Evolutionary conservation across 2,888 invertebrate species (phyloP).

Genomic region (Andrena hattorfiana): DNA sequence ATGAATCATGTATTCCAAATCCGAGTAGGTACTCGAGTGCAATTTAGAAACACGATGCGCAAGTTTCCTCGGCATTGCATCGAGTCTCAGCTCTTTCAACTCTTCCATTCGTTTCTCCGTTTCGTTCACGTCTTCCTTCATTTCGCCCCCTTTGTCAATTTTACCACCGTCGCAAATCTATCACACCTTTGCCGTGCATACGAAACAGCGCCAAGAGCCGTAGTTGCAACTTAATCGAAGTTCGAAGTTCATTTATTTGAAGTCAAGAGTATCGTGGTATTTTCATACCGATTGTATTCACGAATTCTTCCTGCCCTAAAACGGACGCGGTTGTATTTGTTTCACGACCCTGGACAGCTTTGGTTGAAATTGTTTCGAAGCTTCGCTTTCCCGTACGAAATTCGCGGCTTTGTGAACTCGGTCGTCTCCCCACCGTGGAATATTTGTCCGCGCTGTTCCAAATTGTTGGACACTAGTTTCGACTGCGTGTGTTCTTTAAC

Average conservation of each 20-base stretch:
- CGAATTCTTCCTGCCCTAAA: background rate
- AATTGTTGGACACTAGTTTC: background rate
- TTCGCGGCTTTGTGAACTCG: constrained; percentile 3
- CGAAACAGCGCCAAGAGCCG: background rate
- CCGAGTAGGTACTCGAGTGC: too few relatives aligned
- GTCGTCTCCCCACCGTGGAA: background rate
- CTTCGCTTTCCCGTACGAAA: background rate
- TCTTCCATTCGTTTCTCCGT: too few relatives aligned
- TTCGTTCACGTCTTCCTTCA: too few relatives aligned
- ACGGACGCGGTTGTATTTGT: background rate
- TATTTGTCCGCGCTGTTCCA: background rate
- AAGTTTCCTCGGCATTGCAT: too few relatives aligned
- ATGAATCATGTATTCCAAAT: too few relatives aligned
- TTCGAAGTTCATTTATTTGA: background rate
- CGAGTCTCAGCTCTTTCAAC: too few relatives aligned
- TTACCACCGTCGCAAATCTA: too few relatives aligned
- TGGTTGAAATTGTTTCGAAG: constrained; percentile 28
- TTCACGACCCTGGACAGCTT: background rate
- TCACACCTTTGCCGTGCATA: background rate
- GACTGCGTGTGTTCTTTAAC: background rate
- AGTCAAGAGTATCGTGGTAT: background rate
- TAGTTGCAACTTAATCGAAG: background rate
- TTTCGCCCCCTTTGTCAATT: background rate
- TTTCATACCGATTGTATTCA: constrained; percentile 11
- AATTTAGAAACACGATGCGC: too few relatives aligned